These are phyloP conservation scores for Montifringilla adamsi DNA, from an alignment of 2,113 vertebrate species.

Conservation along the genomic window DNA sequence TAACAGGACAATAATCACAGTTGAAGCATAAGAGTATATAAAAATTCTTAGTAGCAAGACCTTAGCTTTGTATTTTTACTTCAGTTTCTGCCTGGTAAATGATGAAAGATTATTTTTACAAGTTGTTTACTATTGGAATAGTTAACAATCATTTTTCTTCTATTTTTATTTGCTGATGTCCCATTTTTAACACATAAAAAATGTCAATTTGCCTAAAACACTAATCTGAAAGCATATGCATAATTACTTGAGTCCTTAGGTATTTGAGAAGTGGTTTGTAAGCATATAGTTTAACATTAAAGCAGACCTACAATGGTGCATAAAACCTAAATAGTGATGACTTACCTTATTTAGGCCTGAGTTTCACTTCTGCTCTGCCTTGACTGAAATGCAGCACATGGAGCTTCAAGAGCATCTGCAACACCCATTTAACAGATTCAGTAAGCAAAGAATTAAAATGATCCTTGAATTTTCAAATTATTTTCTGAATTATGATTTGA, in stretches of 20 bases:
- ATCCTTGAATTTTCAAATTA: neutral
- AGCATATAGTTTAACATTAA: neutral
- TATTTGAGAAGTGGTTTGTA: neutral
- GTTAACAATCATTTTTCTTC: neutral
- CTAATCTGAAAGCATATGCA: neutral
- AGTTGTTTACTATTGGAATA: neutral
- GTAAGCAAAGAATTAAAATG: neutral
- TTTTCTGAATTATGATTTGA: neutral
- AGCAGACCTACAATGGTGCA: neutral
- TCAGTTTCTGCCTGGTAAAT: neutral
- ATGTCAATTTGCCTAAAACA: neutral
- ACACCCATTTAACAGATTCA: neutral
- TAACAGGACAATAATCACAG: neutral
- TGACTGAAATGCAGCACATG: fast-evolving
- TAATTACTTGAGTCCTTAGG: neutral
- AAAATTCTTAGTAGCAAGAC: neutral
- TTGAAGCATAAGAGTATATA: neutral
- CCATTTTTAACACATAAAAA: neutral
- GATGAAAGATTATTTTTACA: neutral
- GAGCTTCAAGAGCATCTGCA: neutral
- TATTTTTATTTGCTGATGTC: neutral
- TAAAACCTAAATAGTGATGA: neutral
- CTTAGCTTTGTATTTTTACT: neutral
- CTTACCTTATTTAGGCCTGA: neutral
- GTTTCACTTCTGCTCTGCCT: neutral